Evolutionary conservation across 2,888 invertebrate genomes (phyloP).

Genomic region (Acronicta aceris): DNA sequence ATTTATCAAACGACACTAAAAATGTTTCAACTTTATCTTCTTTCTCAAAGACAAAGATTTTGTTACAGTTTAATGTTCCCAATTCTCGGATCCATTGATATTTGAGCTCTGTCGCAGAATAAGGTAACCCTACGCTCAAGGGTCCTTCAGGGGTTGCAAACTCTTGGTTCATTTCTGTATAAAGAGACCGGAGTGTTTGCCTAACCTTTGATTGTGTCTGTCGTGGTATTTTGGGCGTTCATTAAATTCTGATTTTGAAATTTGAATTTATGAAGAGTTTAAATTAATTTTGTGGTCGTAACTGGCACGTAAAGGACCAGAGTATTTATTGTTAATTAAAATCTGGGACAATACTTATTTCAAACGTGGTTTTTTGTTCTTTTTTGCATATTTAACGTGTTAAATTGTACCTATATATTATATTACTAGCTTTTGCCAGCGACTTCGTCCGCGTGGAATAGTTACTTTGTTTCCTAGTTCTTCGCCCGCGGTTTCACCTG

Average conservation of each 20-base stretch:
- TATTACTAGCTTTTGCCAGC: no score
- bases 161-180: conserved; percentile 42
- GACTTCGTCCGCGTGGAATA: no score
- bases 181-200: conserved; percentile 33
- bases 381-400: no score
- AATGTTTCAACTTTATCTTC: conserved; percentile 29
- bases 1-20: conserved; percentile 12
- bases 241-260: conserved; percentile 47
- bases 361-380: no score
- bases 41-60: conserved; percentile 49
- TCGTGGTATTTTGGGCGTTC: conserved; percentile 22
- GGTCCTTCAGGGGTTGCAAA: conserved; percentile 29
- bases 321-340: no score
- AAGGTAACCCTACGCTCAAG: conserved; percentile 45
- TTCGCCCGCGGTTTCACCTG: no score
- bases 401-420: no score
- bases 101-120: conserved; percentile 42
- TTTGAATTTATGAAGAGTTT: conserved; percentile 27
- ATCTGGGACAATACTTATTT: no score
- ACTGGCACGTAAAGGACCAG: conserved; percentile 4
- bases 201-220: conserved; percentile 43
- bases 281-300: conserved; percentile 37
- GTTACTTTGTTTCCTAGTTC: no score
- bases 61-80: conserved; percentile 48
- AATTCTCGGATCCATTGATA: conserved; percentile 49